A percentile compares a stretch with the other conserved stretches of the same genome.
Evolutionary conservation across 2,797 vertebrate species (phyloP).

Genomic region (Staurois parvus): DNA sequence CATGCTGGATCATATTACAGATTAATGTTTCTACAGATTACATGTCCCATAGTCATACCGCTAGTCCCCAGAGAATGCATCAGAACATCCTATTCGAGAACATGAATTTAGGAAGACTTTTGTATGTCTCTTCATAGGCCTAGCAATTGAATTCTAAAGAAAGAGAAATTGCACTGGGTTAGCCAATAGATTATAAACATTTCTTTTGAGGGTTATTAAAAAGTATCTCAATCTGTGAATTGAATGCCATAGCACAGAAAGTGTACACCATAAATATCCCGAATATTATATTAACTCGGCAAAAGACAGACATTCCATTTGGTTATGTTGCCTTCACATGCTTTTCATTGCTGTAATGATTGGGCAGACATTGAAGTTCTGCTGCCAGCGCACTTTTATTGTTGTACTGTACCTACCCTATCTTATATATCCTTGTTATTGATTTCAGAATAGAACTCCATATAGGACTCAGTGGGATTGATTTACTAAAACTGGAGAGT

Average conservation of each 20-base stretch:
- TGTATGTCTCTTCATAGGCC: background rate
- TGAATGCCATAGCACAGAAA: no score
- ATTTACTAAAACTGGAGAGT: no score
- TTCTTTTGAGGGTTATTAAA: no score
- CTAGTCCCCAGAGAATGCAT: conserved; percentile 8
- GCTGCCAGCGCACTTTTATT: no score
- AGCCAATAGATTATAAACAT: no score
- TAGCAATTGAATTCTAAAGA: background rate
- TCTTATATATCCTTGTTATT: background rate
- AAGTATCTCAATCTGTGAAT: no score
- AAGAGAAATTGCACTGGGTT: background rate
- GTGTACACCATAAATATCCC: no score
- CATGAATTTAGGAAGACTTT: background rate
- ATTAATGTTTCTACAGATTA: conserved; percentile 68
- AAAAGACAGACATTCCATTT: background rate
- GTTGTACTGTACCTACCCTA: background rate
- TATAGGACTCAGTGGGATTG: background rate
- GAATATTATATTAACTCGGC: no score
- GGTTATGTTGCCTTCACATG: background rate
- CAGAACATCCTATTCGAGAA: conserved; percentile 8
- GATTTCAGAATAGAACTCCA: no score
- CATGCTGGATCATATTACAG: conserved; percentile 74
- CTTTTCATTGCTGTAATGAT: background rate
- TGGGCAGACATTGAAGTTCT: no score
- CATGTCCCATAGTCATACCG: conserved; percentile 31